Evolutionary conservation across 2,888 invertebrate species (phyloP), one percentile per base, ranked within the genome.

Genomic region (Callyntrura guangdongensis): DNA sequence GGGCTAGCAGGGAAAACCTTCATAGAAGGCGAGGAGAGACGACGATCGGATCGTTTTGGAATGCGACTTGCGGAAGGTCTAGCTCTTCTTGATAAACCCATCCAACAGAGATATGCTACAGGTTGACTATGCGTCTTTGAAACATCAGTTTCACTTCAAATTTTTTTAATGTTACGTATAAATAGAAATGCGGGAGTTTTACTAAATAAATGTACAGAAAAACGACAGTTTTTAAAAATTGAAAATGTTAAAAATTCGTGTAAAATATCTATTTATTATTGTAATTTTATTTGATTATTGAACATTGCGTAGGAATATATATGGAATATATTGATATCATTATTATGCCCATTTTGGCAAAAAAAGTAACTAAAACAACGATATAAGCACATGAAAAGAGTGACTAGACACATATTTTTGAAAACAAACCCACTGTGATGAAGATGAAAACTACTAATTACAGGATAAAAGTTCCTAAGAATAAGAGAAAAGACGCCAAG

Each of bases 291-390:
- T 56, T 56, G 9, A 56, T 56, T 56, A 14, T 4, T 12, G 20
- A 2, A 8, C 22, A 61, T 61, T 56, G 56, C 3, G 3, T 9
- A 14, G 14, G 14, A 12, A 56, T 56, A 12, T 56, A 56, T n/a
- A 56, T 14, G 8, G n/a, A 56, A 4, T 56, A 11, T 56, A 47
- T 47, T 47, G 5, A n/a, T 47, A 8, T 47, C 47, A 47, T 47
- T 47, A 11, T 47, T 47, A 47, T 11, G 5, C 47, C 5, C 47
- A 47, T 8, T 8, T 11, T 5, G 11, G 11, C 5, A 47, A 47
- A 11, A 22, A 25, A 72, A 72, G 72, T 79, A 79, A 79, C 77
- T 79, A 79, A 49, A 79, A 53, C 45, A 79, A 53, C 77, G 53
- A 27, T 9, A 9, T 9, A 25, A 53, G 14, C 2, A 14, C n/a